Evolutionary conservation across 2,797 vertebrate species (phyloP), one percentile per base, ranked within the genome.

Genomic region (Aulostomus chinensis): DNA sequence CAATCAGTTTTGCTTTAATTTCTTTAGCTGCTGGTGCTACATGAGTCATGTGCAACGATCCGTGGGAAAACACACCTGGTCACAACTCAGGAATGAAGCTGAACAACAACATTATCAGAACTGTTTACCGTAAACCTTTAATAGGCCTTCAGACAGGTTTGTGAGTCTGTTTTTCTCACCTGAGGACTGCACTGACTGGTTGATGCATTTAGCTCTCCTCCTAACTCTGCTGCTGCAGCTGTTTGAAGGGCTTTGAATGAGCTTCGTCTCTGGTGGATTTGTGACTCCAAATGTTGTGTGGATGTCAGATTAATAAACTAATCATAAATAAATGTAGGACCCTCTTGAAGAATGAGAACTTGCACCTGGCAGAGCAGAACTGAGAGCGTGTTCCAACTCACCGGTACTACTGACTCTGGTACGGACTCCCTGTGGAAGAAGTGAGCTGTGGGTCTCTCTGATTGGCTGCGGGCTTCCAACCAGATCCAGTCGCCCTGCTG

Each of bases 351-450:
- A 35, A 32, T 16, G 4, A 39, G 1, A 40, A 14, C 4, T 29
- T n/a, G 9, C 3, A 3, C 1, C 7, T 35, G 0, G 26, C 6
- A 24, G 30, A 20, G 37, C 7, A 41, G 15, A 7, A 24, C 16
- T 7, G 0, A 16, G n/a, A 36, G 6, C 26, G 22, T 24, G 35
- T 35, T 59, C 14, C 10, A n/a, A 33, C 41, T 86, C 59, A 98
- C 97, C 97, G 89, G 97, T 98, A 72, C 97, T 99, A 90, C 97
- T 99, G 78, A 98, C 94, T 66, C 97, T 89, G 84, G 93, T 95
- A 64, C 95, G 94, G 40, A 98, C 89, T 9, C 96, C 95, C 70
- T 92, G 89, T 21, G 94, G 93, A 53, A 96, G 90, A 30, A 98
- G 86, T 13, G 91, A 91, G 61, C 84, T 78, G 67, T 94, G 96